Evolutionary conservation across 2,888 invertebrate species (phyloP), one percentile per base, ranked within the genome.

Genomic region (Seira ritae): DNA sequence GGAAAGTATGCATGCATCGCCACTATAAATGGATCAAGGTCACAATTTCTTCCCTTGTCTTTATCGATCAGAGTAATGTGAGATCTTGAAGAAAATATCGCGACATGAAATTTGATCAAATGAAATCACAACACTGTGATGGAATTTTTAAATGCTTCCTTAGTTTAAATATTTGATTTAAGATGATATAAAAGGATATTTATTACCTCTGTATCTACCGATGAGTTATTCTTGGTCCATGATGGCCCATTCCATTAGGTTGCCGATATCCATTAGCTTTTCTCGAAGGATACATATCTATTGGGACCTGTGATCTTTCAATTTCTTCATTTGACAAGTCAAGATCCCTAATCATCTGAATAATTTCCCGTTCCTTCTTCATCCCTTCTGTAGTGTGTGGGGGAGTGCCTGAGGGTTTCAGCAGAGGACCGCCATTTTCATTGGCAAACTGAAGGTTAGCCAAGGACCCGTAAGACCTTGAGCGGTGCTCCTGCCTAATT

Each of bases 261-360:
- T 79, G 81, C 12, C 80, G 79, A 70, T 86, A 86, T 15, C 87
- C 87, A 80, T 87, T 89, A 31, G 78, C 72, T 77, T 87, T 87
- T 60, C 83, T 80, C 50, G 84, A 78, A 69, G 88, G 88, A 73
- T 89, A 89, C 80, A 89, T 82, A 19, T 89, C 89, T 15, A 88
- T 60, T 15, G 89, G 89, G 46, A 89, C 89, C 50, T 86, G 85
- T 42, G 87, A 87, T 74, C 94, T 92, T 90, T 95, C 95, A 87
- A 94, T 91, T 87, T 95, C 94, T 84, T 96, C 96, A 0, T 95
- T 95, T 67, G 95, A 94, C 74, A 97, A 92, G 90, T 95, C 96
- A 89, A 97, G 92, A 20, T 96, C 97, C n/a, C 96, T 96, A 86
- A 97, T 96, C 94, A 97, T 94, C 92, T 97, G 97, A 91, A 96